Percentiles rank a stretch among this genome's conserved stretches.
phyloP scores from a whole-genome alignment of 2,888 invertebrate species.

The Brachynemurus nebulosus region DNA sequence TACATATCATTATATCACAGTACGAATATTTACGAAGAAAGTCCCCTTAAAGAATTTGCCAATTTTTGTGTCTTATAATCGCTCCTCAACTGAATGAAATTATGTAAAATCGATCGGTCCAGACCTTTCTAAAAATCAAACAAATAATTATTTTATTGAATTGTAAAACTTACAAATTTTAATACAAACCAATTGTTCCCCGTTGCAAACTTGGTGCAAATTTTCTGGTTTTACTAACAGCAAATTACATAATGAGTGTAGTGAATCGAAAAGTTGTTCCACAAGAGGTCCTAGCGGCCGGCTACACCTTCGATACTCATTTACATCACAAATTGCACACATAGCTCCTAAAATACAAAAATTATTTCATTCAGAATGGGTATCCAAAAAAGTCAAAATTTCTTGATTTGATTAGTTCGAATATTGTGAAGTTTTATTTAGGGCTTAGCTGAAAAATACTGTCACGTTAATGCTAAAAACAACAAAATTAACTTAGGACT shows the following conservation, averaged over 20 bases:
- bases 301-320: slow-evolving; percentile 88
- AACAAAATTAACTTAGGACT: too few species aligned
- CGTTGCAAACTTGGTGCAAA: slow-evolving; percentile 86
- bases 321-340: slow-evolving; percentile 96
- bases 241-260: slow-evolving; percentile 92
- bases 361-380: slow-evolving; percentile 2
- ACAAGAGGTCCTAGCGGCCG: slow-evolving; percentile 63
- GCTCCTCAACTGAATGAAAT: slow-evolving; percentile 86
- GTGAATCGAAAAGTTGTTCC: slow-evolving; percentile 80
- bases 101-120: slow-evolving; percentile 77
- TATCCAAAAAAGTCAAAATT: not conserved
- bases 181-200: slow-evolving; percentile 74
- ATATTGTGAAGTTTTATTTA: too few species aligned
- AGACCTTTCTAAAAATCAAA: slow-evolving; percentile 60
- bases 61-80: slow-evolving; percentile 82
- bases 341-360: slow-evolving; percentile 60
- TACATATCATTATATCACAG: not conserved
- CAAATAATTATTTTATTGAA: too few species aligned
- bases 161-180: slow-evolving; percentile 9
- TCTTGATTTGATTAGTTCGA: too few species aligned
- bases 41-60: slow-evolving; percentile 6
- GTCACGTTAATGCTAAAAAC: too few species aligned
- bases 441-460: too few species aligned
- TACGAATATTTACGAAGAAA: not conserved
- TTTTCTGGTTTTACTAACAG: slow-evolving; percentile 92